Evolutionary conservation across 2,888 invertebrate genomes (phyloP).

Genomic region (Podotricha telesiphe): DNA sequence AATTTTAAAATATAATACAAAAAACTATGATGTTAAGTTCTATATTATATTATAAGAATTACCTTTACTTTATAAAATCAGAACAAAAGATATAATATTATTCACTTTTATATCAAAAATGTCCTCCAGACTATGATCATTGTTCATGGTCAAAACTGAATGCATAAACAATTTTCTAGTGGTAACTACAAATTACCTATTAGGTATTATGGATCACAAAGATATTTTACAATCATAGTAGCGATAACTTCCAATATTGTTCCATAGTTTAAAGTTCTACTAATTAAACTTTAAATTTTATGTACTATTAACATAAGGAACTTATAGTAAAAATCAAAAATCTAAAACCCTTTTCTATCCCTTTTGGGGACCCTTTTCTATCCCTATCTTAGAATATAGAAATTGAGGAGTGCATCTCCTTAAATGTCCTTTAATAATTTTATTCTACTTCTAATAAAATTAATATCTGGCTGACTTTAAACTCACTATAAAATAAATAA

Average conservation of each 20-base stretch:
- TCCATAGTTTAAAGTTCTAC: neutral
- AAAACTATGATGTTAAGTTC: neutral
- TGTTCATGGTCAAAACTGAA: conserved; percentile 47
- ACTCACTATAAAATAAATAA: too few species aligned
- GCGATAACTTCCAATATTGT: neutral
- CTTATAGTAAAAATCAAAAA: too few species aligned
- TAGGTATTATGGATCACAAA: conserved; percentile 10
- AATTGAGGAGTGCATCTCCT: too few species aligned
- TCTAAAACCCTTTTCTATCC: too few species aligned
- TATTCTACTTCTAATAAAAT: too few species aligned
- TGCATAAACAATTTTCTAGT: conserved; percentile 45
- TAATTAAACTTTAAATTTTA: neutral
- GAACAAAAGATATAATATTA: conserved; percentile 24
- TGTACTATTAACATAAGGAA: neutral
- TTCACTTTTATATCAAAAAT: conserved; percentile 33
- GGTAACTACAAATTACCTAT: conserved; percentile 44
- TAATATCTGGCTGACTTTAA: too few species aligned
- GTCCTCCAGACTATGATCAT: conserved; percentile 46
- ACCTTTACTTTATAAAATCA: conserved; percentile 12
- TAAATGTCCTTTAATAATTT: too few species aligned
- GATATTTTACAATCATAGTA: neutral
- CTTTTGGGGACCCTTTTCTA: too few species aligned
- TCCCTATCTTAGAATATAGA: too few species aligned
- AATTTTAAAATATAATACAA: neutral
- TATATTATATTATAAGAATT: neutral